phyloP scores from a whole-genome alignment of 1,140 invertebrate genomes.

The Dryas iulia region DNA sequence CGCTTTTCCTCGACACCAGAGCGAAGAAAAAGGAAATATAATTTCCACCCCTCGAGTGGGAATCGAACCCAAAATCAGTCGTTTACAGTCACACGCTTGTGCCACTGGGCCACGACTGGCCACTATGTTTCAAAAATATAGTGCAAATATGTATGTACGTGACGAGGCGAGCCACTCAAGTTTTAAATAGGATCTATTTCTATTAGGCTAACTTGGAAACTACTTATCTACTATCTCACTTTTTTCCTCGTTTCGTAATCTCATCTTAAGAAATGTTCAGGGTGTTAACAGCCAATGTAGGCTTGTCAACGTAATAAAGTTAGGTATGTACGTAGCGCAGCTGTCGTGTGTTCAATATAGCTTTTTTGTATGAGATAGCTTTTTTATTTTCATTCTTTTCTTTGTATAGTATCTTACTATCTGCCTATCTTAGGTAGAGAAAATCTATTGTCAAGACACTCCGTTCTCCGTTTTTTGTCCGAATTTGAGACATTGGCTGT shows the following conservation, averaged over 20 bases:
- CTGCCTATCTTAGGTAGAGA: too few species aligned
- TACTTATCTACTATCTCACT: slow-evolving; percentile 24
- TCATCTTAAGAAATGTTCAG: slow-evolving; percentile 11
- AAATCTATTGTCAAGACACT: too few species aligned
- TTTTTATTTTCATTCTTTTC: too few species aligned
- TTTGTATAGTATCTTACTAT: too few species aligned
- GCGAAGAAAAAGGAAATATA: too few species aligned
- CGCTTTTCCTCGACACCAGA: too few species aligned
- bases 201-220: slow-evolving; percentile 35
- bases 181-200: slow-evolving; percentile 38
- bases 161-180: slow-evolving; percentile 26
- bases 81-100: too few species aligned
- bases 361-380: background rate
- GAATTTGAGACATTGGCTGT: too few species aligned
- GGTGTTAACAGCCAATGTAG: background rate
- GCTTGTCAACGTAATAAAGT: background rate
- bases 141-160: slow-evolving; percentile 12
- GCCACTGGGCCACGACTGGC: too few species aligned
- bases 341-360: background rate
- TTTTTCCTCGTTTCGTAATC: slow-evolving; percentile 20
- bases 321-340: background rate
- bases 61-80: too few species aligned
- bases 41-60: too few species aligned
- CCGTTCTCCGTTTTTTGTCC: too few species aligned
- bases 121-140: background rate